Base-by-base conservation (phyloP, 2,797 vertebrate genomes). In the Poeciliopsis turneri region DNA sequence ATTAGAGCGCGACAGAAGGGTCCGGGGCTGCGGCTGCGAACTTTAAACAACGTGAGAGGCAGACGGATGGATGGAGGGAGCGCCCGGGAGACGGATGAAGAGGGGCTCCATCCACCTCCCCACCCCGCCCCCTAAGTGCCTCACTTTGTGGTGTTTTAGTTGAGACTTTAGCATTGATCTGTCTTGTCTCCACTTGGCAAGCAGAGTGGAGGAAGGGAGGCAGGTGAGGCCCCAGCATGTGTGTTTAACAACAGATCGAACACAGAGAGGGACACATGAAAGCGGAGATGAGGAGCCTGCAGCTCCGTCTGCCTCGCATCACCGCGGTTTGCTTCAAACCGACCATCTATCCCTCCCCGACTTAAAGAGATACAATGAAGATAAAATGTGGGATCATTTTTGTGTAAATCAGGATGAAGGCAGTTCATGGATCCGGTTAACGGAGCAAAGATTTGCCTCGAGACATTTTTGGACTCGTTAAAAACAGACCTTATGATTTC, bases 161-260 rank as follows among this genome's bases (percentile, higher is more conserved):
- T 90, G 90, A 92, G 93, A 93, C 94, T 94, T 84, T 89, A 84
- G 87, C 89, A 95, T 94, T 95, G 95, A 96, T 95, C 93, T 85
- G 89, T 86, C 91, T 88, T 79, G 87, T 91, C 84, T 89, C 72
- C 74, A 81, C 85, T 81, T 87, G 83, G 68, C 72, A 23, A 39
- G 45, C 45, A 68, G 39, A 55, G 16, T 57, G 70, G 71, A 25
- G 51, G 51, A 68, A 70, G 74, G 73, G 82, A 78, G 82, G 89
- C 84, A 89, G 90, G 89, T 90, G 87, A 89, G 82, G 82, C 89
- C 80, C 90, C 90, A 90, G 90, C 85, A 36, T 90, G 91, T 83
- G 90, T 90, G 88, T 90, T 91, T 84, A 92, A 90, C 90, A 92
- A 86, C 53, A 47, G 87, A 90, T 92, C 81, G 86, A 93, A 93